Conservation (phyloP, 1,140 invertebrate genomes). For the Bradynema listronoti region DNA sequence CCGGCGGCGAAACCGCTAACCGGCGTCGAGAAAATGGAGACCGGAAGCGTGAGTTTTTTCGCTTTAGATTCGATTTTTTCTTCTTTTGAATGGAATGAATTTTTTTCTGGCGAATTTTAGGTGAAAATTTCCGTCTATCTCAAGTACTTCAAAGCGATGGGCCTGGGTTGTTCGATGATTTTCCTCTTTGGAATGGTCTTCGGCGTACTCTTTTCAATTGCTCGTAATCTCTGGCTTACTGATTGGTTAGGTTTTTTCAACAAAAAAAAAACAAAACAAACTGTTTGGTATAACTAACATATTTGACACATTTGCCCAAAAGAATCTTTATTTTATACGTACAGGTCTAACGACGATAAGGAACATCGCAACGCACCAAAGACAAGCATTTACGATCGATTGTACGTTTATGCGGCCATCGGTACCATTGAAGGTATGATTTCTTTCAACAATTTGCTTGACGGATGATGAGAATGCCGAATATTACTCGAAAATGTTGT, state of each 20-base stretch:
- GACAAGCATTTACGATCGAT: conserved; percentile 23
- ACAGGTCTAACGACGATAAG: conserved; percentile 45
- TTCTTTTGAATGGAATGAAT: no score
- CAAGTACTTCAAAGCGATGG: conserved; percentile 52
- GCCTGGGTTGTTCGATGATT: conserved; percentile 36
- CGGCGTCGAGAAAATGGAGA: conserved; percentile 50
- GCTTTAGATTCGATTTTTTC: no score
- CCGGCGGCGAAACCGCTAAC: conserved; percentile 14
- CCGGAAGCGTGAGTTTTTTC: conserved; percentile 41
- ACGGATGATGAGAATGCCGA: no score
- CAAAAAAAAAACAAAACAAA: no score
- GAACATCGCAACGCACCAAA: neutral
- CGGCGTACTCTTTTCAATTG: conserved; percentile 47
- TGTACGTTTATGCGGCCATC: conserved; percentile 51
- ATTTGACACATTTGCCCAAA: no score
- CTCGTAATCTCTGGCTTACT: conserved; percentile 51
- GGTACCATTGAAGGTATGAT: conserved; percentile 43
- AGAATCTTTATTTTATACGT: conserved; percentile 29
- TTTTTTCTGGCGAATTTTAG: conserved; percentile 41
- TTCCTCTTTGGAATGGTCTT: conserved; percentile 47
- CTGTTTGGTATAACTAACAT: no score
- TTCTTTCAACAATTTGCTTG: no score
- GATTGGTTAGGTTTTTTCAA: conserved; percentile 39
- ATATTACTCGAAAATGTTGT: no score
- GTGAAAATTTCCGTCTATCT: conserved; percentile 45